Percentiles rank a stretch among this genome's conserved stretches.
Evolutionary conservation across 2,113 vertebrate species (phyloP).

Genomic region (Vombatus ursinus): DNA sequence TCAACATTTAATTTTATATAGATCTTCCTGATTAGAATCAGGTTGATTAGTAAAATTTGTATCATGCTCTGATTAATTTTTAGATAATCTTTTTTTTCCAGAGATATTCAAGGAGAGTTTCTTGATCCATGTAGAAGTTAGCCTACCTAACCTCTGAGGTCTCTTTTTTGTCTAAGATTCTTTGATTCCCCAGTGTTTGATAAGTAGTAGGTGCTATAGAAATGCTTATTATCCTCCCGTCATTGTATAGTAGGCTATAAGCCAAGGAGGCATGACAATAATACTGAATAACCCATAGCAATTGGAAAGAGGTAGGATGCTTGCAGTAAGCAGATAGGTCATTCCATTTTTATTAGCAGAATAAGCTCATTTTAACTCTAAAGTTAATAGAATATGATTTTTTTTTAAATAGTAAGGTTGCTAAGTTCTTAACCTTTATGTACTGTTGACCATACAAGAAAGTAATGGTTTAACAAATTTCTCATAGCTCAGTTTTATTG

Average conservation of each 20-base stretch:
- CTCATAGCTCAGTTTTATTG: constrained; percentile 41
- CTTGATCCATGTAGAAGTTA: not conserved
- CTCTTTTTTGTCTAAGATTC: not conserved
- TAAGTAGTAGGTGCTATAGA: no score
- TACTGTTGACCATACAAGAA: not conserved
- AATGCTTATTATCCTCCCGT: not conserved
- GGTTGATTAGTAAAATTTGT: not conserved
- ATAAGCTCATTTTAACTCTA: not conserved
- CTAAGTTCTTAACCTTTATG: not conserved
- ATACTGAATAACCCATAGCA: not conserved
- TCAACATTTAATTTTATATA: not conserved
- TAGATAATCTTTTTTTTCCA: not conserved
- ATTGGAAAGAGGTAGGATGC: not conserved
- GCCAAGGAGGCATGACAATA: not conserved
- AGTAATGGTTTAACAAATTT: not conserved
- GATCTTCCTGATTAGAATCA: not conserved
- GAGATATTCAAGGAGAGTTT: not conserved
- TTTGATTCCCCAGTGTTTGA: not conserved
- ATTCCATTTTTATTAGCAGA: not conserved
- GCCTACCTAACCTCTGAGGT: not conserved
- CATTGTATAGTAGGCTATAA: not conserved
- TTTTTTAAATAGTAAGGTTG: not conserved
- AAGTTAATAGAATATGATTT: not conserved
- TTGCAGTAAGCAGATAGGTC: not conserved
- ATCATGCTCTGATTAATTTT: not conserved